Base-by-base conservation (phyloP, 2,113 vertebrate genomes). In the Spea multiplicata region DNA sequence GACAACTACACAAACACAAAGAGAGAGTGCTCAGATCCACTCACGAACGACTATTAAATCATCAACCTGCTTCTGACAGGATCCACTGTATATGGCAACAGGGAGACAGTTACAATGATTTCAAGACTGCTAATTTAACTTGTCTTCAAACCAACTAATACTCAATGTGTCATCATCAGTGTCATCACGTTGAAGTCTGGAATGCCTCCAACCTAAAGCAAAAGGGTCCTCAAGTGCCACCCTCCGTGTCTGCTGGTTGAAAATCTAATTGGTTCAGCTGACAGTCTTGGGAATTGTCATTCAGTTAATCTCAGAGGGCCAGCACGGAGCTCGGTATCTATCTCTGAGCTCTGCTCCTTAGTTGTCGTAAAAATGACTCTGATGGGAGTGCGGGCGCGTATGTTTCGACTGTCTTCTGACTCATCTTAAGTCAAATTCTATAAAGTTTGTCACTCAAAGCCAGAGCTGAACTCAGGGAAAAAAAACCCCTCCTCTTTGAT, bases 81-180 rank as follows among this genome's bases (percentile, higher is more conserved):
- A 93, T 91, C 91, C 90, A 93, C 92, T 93, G 92, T 91, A 93
- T 92, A 93, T 88, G 90, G 92, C 93, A 95, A 94, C 94, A 94
- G 93, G 91, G 91, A 94, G 94, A 95, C 93, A 93, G 91, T 93
- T 94, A 94, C 94, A 95, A 94, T 94, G 93, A 93, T 94, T 94
- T 93, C 93, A 93, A 97, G 94, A 96, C 94, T 96, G 93, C 96
- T 97, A 96, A 98, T 97, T 98, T 97, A 96, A 97, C 95, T 96
- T 96, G 95, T 97, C 95, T 95, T 93, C 92, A 93, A 92, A 91
- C 92, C 91, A 95, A 95, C 92, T 93, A 90, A 86, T 94, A 93
- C 91, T 94, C 92, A 93, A 94, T 57, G 90, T 96, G 95, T 97
- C 94, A 96, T 90, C 91, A 90, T 94, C 93, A 94, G 93, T 94